These are phyloP conservation scores for Cassiopea xamachana DNA, from an alignment of 30 jellyfish, hydroid and myxozoan species.

Conservation along the genomic window DNA sequence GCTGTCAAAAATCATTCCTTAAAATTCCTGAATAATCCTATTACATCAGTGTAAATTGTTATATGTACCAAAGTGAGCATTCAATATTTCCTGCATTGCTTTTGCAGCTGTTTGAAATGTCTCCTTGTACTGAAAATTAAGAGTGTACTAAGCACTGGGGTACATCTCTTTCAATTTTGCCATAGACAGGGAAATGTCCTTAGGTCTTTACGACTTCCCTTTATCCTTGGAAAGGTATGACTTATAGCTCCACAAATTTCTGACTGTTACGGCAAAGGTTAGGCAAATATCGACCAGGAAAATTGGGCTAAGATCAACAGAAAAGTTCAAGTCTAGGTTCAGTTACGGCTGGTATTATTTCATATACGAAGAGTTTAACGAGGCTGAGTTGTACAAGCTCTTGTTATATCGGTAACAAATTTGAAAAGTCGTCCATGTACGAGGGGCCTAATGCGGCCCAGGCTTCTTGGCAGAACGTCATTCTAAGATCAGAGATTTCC, in stretches of 20 bases:
- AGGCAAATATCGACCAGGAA: background rate
- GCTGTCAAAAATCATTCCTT: no score
- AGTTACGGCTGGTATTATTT: background rate
- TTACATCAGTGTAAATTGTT: no score
- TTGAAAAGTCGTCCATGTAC: background rate
- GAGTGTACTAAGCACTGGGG: no score
- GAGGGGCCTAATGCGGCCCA: background rate
- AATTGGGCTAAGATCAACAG: background rate
- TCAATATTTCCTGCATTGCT: no score
- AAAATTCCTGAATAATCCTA: no score
- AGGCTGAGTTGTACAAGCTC: background rate
- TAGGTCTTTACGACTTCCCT: background rate
- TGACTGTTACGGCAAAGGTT: background rate
- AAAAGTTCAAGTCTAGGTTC: background rate
- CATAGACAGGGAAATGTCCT: background rate
- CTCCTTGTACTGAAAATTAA: no score
- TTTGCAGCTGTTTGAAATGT: no score
- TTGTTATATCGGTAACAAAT: background rate
- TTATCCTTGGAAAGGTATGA: background rate
- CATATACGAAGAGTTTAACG: background rate
- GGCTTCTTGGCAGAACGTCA: background rate
- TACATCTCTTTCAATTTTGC: no score
- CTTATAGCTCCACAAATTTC: background rate
- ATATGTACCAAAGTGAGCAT: no score
- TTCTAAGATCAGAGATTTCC: background rate